Evolutionary conservation across 2,888 invertebrate species (phyloP).

Genomic region (Drosophila mayaguana): DNA sequence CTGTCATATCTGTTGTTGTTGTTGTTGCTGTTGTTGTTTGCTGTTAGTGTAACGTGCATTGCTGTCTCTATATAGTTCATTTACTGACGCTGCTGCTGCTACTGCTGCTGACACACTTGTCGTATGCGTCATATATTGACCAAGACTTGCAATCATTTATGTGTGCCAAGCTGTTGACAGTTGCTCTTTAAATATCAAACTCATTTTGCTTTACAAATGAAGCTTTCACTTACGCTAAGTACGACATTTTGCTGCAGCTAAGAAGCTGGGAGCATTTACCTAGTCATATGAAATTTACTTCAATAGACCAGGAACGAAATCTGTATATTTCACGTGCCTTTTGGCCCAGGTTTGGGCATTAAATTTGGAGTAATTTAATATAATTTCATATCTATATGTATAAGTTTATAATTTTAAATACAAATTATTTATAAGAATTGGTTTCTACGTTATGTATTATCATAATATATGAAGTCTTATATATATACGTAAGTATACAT

Average conservation of each 20-base stretch:
- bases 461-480: too few species aligned
- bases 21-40: conserved; percentile 15
- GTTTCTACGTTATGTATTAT: too few species aligned
- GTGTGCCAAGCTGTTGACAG: conserved; percentile 37
- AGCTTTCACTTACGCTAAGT: not conserved
- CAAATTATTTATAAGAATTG: too few species aligned
- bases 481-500: too few species aligned
- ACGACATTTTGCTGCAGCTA: not conserved
- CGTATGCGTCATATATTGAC: conserved; percentile 60
- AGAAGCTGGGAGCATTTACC: not conserved
- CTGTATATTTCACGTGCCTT: too few species aligned
- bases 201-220: conserved; percentile 8
- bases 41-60: conserved; percentile 7
- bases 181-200: conserved; percentile 2
- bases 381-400: too few species aligned
- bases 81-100: conserved; percentile 12
- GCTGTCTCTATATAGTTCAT: conserved; percentile 32
- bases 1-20: conserved; percentile 47
- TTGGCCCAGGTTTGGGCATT: too few species aligned
- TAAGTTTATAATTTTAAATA: too few species aligned
- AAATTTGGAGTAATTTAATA: too few species aligned
- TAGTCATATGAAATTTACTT: not conserved
- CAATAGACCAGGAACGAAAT: not conserved
- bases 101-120: conserved; percentile 40
- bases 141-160: conserved; percentile 18